Percentiles rank a stretch among this genome's conserved stretches.
Evolutionary conservation across 2,113 vertebrate genomes (phyloP).

Genomic region (Cervus canadensis): DNA sequence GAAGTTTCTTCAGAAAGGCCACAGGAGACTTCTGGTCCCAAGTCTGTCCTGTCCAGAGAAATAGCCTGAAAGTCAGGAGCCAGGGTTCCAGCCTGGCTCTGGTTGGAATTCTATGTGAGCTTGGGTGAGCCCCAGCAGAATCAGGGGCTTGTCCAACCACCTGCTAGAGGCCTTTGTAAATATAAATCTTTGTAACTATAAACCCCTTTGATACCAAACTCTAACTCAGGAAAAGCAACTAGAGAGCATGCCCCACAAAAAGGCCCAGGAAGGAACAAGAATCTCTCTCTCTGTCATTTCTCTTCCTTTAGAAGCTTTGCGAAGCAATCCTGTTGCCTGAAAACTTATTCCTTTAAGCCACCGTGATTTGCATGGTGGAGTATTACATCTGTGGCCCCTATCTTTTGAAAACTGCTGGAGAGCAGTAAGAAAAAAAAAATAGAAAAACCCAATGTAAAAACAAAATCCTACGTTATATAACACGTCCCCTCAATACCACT

Average conservation of each 20-base stretch:
- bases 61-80: not conserved
- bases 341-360: conserved; percentile 43
- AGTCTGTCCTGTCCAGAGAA: not conserved
- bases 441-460: conserved; percentile 68
- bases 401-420: conserved; percentile 66
- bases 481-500: conserved; percentile 80
- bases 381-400: conserved; percentile 72
- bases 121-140: too few relatives aligned
- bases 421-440: conserved; percentile 61
- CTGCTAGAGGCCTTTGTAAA: not conserved
- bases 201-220: not conserved
- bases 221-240: not conserved
- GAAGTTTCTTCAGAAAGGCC: not conserved
- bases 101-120: not conserved
- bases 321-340: conserved; percentile 51
- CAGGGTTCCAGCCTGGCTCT: not conserved
- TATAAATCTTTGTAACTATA: not conserved
- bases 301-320: conserved; percentile 21
- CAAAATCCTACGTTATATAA: conserved; percentile 82
- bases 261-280: not conserved
- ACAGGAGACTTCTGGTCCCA: not conserved
- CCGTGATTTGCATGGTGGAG: conserved; percentile 69
- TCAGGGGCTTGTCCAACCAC: too few relatives aligned
- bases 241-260: fast-evolving
- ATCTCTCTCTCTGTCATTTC: not conserved